A percentile compares a stretch with the other conserved stretches of the same genome.
These are phyloP conservation scores for Stichopus horrens DNA, from an alignment of 53 echinoderm and acorn worm genomes.

Conservation along the genomic window DNA sequence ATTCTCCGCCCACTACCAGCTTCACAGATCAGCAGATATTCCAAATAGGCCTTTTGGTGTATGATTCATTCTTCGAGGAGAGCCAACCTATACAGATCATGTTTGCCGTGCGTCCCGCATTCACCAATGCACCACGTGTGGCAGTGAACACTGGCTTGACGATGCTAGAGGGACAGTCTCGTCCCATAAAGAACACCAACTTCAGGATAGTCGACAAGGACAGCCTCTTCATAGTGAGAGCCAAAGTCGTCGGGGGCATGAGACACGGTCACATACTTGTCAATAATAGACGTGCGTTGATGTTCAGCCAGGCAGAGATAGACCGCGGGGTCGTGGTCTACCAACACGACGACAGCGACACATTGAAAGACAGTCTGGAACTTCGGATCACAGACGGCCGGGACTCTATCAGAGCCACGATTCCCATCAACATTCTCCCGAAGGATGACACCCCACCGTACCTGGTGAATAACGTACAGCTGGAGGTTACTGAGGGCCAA, in stretches of 20 bases:
- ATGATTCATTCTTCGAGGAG: slow-evolving; percentile 78
- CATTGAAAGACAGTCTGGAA: slow-evolving; percentile 81
- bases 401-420: slow-evolving; percentile 72
- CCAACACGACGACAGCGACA: slow-evolving; percentile 92
- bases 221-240: slow-evolving; percentile 75
- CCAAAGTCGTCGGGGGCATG: slow-evolving; percentile 87
- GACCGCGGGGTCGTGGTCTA: slow-evolving; percentile 74
- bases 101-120: slow-evolving; percentile 76
- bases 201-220: slow-evolving; percentile 91
- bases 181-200: slow-evolving; percentile 73
- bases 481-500: slow-evolving; percentile 78
- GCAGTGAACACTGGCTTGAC: slow-evolving; percentile 87
- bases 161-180: slow-evolving; percentile 90
- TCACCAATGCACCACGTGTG: slow-evolving; percentile 87
- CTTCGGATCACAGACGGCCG: slow-evolving; percentile 80
- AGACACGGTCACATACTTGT: slow-evolving; percentile 71
- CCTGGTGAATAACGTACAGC: slow-evolving; percentile 81
- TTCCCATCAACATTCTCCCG: slow-evolving; percentile 92
- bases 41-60: slow-evolving; percentile 66
- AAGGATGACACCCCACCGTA: slow-evolving; percentile 91
- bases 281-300: slow-evolving; percentile 81
- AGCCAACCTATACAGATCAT: slow-evolving; percentile 84
- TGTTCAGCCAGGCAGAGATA: slow-evolving; percentile 89
- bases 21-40: slow-evolving; percentile 75
- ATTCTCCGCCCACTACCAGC: slow-evolving; percentile 89